A percentile compares a stretch with the other conserved stretches of the same genome.
phyloP scores from a whole-genome alignment of 2,888 invertebrate genomes.

The Ectemnius continuus region DNA sequence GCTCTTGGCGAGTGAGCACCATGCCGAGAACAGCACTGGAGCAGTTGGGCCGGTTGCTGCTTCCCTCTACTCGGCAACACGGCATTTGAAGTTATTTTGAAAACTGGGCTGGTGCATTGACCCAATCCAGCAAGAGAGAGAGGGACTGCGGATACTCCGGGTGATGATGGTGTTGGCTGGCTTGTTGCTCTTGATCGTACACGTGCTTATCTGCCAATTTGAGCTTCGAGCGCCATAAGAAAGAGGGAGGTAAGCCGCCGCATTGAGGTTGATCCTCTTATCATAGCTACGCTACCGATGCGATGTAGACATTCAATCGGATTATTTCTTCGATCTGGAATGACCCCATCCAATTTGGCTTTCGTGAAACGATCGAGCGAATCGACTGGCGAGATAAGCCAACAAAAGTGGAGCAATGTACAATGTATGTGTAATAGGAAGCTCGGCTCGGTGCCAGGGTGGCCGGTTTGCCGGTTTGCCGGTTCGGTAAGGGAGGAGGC shows the following conservation, averaged over 20 bases:
- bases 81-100: slow-evolving; percentile 71
- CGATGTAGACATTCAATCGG: not conserved
- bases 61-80: no score
- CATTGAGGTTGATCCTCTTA: slow-evolving; percentile 17
- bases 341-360: no score
- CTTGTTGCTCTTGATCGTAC: slow-evolving; percentile 3
- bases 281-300: not conserved
- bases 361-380: not conserved
- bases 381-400: not conserved
- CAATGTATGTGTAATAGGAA: not conserved
- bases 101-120: slow-evolving; percentile 74
- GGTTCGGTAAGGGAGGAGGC: not conserved
- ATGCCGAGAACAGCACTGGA: slow-evolving; percentile 5
- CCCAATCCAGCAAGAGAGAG: slow-evolving; percentile 53
- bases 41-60: no score
- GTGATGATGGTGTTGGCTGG: not conserved
- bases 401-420: not conserved
- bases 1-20: not conserved
- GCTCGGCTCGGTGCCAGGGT: not conserved
- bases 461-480: not conserved
- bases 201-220: slow-evolving; percentile 37
- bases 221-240: slow-evolving; percentile 29
- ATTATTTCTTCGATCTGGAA: not conserved
- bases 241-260: slow-evolving; percentile 1
- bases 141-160: no score